Percentiles rank a stretch among this genome's conserved stretches.
phyloP scores from a whole-genome alignment of 1,140 invertebrate genomes.

The Babylonia areolata region DNA sequence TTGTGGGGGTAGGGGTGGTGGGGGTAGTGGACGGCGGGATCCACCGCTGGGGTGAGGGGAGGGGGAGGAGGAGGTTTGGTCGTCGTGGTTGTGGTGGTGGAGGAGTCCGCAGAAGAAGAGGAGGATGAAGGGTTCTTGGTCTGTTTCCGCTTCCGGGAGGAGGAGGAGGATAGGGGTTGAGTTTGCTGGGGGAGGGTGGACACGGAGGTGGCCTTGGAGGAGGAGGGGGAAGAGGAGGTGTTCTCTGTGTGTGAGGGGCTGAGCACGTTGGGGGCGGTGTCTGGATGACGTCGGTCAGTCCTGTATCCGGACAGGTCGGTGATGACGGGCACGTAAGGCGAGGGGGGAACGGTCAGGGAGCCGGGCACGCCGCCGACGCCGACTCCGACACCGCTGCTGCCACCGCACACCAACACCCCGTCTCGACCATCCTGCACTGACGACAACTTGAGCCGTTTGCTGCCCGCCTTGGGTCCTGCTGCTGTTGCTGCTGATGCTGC shows the following conservation, averaged over 20 bases:
- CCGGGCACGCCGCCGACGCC: background rate
- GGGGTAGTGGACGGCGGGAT: background rate
- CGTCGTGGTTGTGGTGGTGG: background rate
- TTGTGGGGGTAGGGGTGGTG: background rate
- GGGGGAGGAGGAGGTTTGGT: background rate
- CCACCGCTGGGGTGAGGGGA: no score
- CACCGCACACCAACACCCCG: background rate
- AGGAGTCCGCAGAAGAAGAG: background rate
- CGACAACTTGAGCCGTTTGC: background rate
- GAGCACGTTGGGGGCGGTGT: background rate
- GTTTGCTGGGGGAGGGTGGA: background rate
- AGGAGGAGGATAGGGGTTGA: background rate
- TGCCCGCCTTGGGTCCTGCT: background rate
- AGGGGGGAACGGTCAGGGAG: background rate
- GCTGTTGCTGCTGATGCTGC: no score
- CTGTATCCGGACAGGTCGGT: background rate
- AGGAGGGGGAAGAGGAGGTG: background rate
- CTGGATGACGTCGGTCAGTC: background rate
- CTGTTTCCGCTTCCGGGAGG: background rate
- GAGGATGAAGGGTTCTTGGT: no score
- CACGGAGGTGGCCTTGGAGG: background rate
- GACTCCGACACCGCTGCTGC: background rate
- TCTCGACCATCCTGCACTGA: background rate
- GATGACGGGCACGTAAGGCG: background rate
- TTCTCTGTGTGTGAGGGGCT: background rate